Base-by-base conservation (phyloP, 2,113 vertebrate species). In the Pteruthius melanotis region DNA sequence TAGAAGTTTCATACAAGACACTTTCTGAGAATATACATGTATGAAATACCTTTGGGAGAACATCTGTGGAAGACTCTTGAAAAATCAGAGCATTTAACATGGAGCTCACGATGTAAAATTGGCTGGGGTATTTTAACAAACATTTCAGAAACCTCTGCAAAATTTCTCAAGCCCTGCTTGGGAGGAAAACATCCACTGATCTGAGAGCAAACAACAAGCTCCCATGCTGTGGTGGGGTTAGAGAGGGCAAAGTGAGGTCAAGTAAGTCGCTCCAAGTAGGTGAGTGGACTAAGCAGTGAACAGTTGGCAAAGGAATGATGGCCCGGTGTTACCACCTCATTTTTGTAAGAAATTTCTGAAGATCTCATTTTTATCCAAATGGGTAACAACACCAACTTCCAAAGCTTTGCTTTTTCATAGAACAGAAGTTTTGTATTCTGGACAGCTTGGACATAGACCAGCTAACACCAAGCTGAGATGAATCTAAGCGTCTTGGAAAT, bases 141-240 rank as follows among this genome's bases (percentile, higher is more conserved):
- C 2, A 0, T 33, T 83, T 70, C 18, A n/a, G 49, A 92, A 79
- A 40, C 4, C 4, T 45, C 60, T 39, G 8, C 33, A 44, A 92
- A 77, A 24, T 28, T 81, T 83, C 33, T 63, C 15, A 53, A 33
- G 26, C 6, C 37, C 16, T 83, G 4, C 18, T 13, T 59, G 13
- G 15, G 18, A 92, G n/a, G 33, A 83, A 24, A 70, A 7, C 21
- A 49, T 30, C 26, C 10, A 39, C 21, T n/a, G 39, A 50, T 10
- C 13, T 80, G 63, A 80, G n/a, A 57, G 18, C 13, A 83, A 64
- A 37, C 12, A 40, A 23, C 14, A 47, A 71, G 6, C 6, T 13
- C 6, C 12, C 3, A 8, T 0, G 0, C 10, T 42, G 40, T 3
- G 9, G 7, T n/a, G 28, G 45, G 7, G 3, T 84, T 27, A 13